Base-by-base conservation (phyloP, 2,888 invertebrate species). In the Ametastegia equiseti region DNA sequence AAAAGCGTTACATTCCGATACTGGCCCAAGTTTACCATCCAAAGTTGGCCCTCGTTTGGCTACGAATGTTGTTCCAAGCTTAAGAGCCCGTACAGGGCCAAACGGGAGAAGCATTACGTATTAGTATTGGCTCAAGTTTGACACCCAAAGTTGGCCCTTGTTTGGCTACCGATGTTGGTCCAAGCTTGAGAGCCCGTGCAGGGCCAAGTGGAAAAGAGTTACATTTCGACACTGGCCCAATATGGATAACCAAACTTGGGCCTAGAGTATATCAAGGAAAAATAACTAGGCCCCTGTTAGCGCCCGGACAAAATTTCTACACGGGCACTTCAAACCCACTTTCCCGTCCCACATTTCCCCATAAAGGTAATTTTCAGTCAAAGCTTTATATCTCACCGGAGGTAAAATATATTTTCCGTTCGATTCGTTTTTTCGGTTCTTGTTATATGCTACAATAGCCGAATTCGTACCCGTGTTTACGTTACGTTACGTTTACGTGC, bases 221-320 rank as follows among this genome's bases (percentile, higher is more conserved):
- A 69, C 69, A 69, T 23, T 23, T 69, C 42, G 13, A 69, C 9
- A 69, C n/a, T 69, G 42, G 69, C 69, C 69, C 69, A 42, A 69
- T 42, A 23, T 23, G 23, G 42, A 23, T 11, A 33, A 39, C 23
- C 69, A 33, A 65, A 65, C 65, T 65, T 36, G 65, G 65, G 33
- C 19, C 65, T 33, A n/a, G 13, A 65, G 23, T 27, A 33, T 65
- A 65, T 33, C 15, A 33, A 7, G 65, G 36, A 30, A 65, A 65
- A 65, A 33, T 65, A 33, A 33, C 30, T 65, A 13, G 65, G 65
- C 65, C 65, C 65, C 6, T 15, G n/a, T 65, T 36, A 65, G 65
- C 65, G 65, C 65, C 65, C 65, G 30, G 65, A 36, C 6, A 65
- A 65, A 65, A 65, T 65, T 65, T 65, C 65, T 33, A 65, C 65